Evolutionary conservation across 2,113 vertebrate species (phyloP), one percentile per base, ranked within the genome.

Genomic region (Paradisaea rubra): DNA sequence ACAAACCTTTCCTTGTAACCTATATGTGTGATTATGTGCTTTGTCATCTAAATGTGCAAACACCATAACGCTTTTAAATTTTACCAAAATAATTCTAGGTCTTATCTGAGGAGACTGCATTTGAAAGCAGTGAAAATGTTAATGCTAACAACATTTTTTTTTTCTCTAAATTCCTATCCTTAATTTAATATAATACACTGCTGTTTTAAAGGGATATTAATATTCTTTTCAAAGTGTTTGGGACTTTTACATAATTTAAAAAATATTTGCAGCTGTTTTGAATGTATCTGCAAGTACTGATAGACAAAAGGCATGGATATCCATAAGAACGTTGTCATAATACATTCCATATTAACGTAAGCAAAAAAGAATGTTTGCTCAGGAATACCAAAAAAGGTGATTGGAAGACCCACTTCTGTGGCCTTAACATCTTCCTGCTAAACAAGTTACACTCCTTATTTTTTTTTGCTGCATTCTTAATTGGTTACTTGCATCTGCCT

Each of bases 181-280:
- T 96, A 97, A 97, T 97, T 95, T 95, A 97, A 97, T 97, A 96
- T 59, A 91, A 84, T 50, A 22, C 91, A 84, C 86, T 94, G 94
- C 95, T 91, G 81, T 92, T 96, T 97, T 92, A 94, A 94, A 85
- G 88, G 92, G 96, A 92, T 94, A 97, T 97, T 97, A 97, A 96
- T 95, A 96, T 94, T 95, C 94, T 95, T 96, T 97, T 97, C 95
- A 97, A 97, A 97, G 96, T 94, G 83, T 94, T 96, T 94, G 93
- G 80, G 88, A 93, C 95, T 97, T 97, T 96, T 96, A 97, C 97
- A 97, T 97, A 97, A 97, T 97, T 97, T 94, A 94, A 96, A 97
- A 97, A 97, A 97, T 96, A 97, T 97, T 97, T 95, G 95, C 97
- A 97, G 96, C 96, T 97, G 97, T 96, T 97, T 97, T 91, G 94